These are phyloP conservation scores for Rhineura floridana DNA, from an alignment of 2,113 vertebrate genomes.

Conservation along the genomic window DNA sequence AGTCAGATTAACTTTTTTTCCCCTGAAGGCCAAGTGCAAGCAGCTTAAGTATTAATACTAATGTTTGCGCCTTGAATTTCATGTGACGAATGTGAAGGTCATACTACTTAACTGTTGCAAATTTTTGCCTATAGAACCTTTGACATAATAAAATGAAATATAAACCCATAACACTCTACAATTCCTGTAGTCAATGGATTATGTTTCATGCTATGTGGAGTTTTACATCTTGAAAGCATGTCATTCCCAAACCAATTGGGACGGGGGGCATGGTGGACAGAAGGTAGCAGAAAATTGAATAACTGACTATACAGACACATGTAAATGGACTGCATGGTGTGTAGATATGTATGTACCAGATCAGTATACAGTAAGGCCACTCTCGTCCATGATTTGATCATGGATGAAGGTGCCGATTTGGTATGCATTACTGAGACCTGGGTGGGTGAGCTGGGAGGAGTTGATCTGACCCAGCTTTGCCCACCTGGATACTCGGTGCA, in stretches of 20 bases:
- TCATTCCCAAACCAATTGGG: conserved; percentile 57
- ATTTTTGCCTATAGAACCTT: conserved; percentile 74
- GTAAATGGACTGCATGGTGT: conserved; percentile 36
- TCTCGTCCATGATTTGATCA: no score
- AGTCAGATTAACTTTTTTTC: background rate
- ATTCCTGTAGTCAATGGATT: conserved; percentile 72
- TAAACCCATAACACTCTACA: conserved; percentile 73
- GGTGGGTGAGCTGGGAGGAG: no score
- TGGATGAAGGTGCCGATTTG: no score
- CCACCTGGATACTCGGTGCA: no score
- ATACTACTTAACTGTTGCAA: conserved; percentile 77
- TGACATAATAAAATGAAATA: conserved; percentile 78
- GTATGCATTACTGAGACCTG: no score
- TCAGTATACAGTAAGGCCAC: no score
- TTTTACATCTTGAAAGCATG: conserved; percentile 70
- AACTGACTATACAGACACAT: conserved; percentile 54
- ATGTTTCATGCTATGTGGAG: conserved; percentile 71
- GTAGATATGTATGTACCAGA: background rate
- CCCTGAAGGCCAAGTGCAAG: conserved; percentile 24
- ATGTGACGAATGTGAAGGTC: conserved; percentile 78
- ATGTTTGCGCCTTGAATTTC: conserved; percentile 76
- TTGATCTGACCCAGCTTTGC: no score
- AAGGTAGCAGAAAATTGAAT: conserved; percentile 47
- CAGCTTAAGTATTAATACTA: conserved; percentile 59
- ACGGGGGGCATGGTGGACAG: background rate